A percentile compares a stretch with the other conserved stretches of the same genome.
Conservation (phyloP, 2,797 vertebrate genomes). For the Harpagifer antarcticus region DNA sequence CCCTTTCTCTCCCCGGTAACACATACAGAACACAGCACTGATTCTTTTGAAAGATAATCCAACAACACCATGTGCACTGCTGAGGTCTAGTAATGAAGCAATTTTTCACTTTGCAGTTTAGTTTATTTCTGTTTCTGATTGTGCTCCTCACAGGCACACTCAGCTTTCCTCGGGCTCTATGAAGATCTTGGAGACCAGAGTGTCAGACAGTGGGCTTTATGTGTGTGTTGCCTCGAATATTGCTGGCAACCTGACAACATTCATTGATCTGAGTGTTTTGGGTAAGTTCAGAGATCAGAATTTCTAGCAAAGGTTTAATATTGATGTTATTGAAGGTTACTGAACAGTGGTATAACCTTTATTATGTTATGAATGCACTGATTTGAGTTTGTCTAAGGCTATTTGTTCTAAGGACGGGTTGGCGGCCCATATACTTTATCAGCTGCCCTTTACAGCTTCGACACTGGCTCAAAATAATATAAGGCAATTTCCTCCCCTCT, state of each 20-base stretch:
- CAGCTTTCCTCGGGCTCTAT: constrained; percentile 94
- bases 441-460: too few species aligned
- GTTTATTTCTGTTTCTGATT: constrained; percentile 10
- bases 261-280: constrained; percentile 88
- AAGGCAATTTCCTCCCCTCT: too few species aligned
- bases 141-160: constrained; percentile 86
- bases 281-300: constrained; percentile 82
- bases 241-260: constrained; percentile 93
- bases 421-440: too few species aligned
- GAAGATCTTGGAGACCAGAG: constrained; percentile 90
- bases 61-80: not conserved
- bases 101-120: constrained; percentile 6
- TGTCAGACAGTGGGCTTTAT: constrained; percentile 93
- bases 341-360: not conserved
- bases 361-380: not conserved
- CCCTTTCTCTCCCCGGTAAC: constrained; percentile 93
- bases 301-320: not conserved
- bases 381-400: not conserved
- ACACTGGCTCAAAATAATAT: too few species aligned
- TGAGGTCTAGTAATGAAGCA: not conserved
- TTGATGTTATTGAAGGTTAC: not conserved
- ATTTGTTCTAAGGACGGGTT: not conserved
- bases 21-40: not conserved
- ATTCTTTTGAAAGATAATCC: not conserved
- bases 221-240: constrained; percentile 95